Percentiles rank a stretch among this genome's conserved stretches.
phyloP scores from a whole-genome alignment of 2,797 vertebrate species.

The Chromis chromis region DNA sequence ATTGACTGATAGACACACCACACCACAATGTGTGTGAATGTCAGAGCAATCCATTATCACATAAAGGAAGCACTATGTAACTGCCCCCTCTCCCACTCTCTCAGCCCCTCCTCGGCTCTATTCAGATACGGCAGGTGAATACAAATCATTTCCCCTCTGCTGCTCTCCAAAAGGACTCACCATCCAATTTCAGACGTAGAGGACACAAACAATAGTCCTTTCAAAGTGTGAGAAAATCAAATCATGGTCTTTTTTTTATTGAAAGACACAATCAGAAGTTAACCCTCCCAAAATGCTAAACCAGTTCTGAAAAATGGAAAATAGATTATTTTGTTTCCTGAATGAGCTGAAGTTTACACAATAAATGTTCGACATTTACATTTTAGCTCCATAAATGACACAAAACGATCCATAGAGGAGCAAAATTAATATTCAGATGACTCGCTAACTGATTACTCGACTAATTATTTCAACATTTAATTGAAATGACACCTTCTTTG shows the following conservation, averaged over 20 bases:
- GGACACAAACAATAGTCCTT: conserved; percentile 82
- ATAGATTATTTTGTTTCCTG: background rate
- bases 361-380: background rate
- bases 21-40: conserved; percentile 75
- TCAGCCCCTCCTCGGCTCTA: conserved; percentile 74
- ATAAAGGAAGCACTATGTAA: conserved; percentile 79
- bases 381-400: conserved; percentile 7
- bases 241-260: conserved; percentile 68
- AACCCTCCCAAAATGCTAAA: conserved; percentile 43
- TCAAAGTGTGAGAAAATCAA: conserved; percentile 86
- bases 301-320: conserved; percentile 18
- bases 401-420: background rate
- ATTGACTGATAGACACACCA: conserved; percentile 74
- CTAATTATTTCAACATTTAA: background rate
- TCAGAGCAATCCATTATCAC: conserved; percentile 79
- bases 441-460: background rate
- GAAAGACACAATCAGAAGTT: conserved; percentile 63
- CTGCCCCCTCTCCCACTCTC: conserved; percentile 34
- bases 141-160: conserved; percentile 85
- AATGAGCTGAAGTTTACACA: background rate
- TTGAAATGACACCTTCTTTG: background rate
- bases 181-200: conserved; percentile 80
- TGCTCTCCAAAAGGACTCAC: conserved; percentile 80
- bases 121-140: conserved; percentile 87
- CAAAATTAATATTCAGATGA: background rate